These are phyloP conservation scores for Anoplopoma fimbria DNA, from an alignment of 2,113 vertebrate species.

Conservation along the genomic window DNA sequence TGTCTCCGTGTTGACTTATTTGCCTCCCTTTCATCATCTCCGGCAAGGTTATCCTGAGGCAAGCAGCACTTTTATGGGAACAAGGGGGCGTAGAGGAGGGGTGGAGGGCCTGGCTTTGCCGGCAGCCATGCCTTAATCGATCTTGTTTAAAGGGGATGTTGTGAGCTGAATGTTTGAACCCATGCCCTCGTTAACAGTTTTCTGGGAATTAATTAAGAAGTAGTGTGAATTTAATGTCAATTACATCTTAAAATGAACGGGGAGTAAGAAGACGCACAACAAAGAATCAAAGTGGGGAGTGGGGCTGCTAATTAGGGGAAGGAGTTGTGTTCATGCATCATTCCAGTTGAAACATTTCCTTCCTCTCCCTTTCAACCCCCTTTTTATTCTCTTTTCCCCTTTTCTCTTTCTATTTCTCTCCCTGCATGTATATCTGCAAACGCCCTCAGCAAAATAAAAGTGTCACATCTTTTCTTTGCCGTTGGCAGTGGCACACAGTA, in stretches of 20 bases:
- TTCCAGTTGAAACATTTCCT: slow-evolving; percentile 67
- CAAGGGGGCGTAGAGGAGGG: slow-evolving; percentile 51
- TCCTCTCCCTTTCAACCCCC: slow-evolving; percentile 50
- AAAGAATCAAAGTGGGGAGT: slow-evolving; percentile 34
- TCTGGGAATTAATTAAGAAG: slow-evolving; percentile 81
- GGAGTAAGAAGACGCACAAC: slow-evolving; percentile 41
- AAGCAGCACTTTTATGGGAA: slow-evolving; percentile 71
- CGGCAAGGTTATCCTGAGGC: slow-evolving; percentile 81
- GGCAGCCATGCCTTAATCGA: slow-evolving; percentile 74
- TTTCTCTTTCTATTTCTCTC: slow-evolving; percentile 21
- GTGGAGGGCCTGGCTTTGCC: slow-evolving; percentile 52
- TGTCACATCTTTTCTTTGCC: slow-evolving; percentile 73
- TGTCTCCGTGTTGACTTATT: slow-evolving; percentile 73
- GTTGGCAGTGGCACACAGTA: slow-evolving; percentile 65
- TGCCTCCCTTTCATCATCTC: slow-evolving; percentile 81
- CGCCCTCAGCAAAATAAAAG: slow-evolving; percentile 47
- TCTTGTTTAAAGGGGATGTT: slow-evolving; percentile 79
- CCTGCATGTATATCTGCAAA: slow-evolving; percentile 49
- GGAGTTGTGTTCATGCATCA: slow-evolving; percentile 69
- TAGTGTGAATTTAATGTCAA: slow-evolving; percentile 76
- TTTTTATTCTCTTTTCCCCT: slow-evolving; percentile 43
- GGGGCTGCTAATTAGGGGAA: slow-evolving; percentile 74
- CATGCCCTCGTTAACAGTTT: slow-evolving; percentile 76
- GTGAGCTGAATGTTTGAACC: slow-evolving; percentile 81
- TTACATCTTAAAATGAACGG: slow-evolving; percentile 69